Evolutionary conservation across 2,888 invertebrate species (phyloP).

Genomic region (Nomada fucata): DNA sequence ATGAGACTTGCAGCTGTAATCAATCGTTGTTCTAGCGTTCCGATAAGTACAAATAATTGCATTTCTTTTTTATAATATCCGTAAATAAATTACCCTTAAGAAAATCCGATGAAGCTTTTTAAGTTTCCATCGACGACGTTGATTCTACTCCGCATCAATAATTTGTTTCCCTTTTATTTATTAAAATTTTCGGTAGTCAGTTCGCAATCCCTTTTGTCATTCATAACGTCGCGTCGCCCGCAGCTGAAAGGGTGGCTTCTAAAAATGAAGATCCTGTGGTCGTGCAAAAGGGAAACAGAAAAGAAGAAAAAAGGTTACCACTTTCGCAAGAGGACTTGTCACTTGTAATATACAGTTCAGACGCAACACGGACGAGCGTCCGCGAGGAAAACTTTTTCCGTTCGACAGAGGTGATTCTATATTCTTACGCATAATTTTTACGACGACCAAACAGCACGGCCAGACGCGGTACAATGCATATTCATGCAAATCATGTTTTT

Average conservation of each 20-base stretch:
- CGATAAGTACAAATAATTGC: too few species aligned
- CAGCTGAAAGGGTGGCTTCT: conserved; percentile 19
- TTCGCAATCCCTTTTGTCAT: conserved; percentile 10
- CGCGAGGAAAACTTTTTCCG: conserved; percentile 12
- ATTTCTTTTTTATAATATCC: too few species aligned
- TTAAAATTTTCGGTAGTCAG: conserved; percentile 31
- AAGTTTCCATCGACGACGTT: too few species aligned
- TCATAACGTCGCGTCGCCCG: not conserved
- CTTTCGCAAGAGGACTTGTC: conserved; percentile 6
- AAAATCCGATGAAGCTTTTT: too few species aligned
- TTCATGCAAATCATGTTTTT: not conserved
- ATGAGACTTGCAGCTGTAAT: too few species aligned
- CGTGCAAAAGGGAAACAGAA: too few species aligned
- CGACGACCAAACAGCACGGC: not conserved
- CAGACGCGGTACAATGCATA: not conserved
- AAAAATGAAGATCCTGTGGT: conserved; percentile 9
- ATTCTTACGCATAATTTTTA: conserved; percentile 13
- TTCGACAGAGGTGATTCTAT: conserved; percentile 6
- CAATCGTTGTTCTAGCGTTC: too few species aligned
- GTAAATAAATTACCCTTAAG: too few species aligned
- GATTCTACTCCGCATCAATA: too few species aligned
- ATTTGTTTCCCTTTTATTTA: conserved; percentile 3
- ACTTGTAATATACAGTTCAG: conserved; percentile 14
- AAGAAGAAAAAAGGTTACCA: conserved; percentile 7
- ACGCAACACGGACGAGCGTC: not conserved